Conservation (phyloP, 2,888 invertebrate genomes). For the Dasysyrphus albostriatus region DNA sequence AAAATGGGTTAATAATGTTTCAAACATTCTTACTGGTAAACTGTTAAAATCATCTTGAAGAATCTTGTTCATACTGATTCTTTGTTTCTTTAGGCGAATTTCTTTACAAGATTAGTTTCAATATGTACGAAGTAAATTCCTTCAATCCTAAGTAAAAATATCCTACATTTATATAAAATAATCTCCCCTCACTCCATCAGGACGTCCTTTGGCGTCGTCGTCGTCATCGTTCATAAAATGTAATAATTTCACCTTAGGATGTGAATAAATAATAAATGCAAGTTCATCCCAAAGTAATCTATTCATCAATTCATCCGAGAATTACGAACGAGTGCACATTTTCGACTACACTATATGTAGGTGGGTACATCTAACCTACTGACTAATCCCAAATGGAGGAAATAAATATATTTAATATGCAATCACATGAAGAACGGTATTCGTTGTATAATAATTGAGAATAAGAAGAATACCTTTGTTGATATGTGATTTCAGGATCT, state of each 20-base stretch:
- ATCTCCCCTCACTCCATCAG: too few relatives aligned
- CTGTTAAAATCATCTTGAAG: too few relatives aligned
- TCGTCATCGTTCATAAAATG: too few relatives aligned
- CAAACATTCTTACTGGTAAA: too few relatives aligned
- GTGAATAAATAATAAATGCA: slow-evolving; percentile 62
- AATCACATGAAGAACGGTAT: slow-evolving; percentile 39
- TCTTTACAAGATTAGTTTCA: too few relatives aligned
- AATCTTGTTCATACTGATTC: too few relatives aligned
- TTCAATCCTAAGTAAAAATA: too few relatives aligned
- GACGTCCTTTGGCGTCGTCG: too few relatives aligned
- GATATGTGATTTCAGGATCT: background rate
- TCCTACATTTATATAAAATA: too few relatives aligned
- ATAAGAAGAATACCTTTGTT: slow-evolving; percentile 56
- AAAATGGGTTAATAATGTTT: too few relatives aligned
- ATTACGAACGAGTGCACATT: slow-evolving; percentile 46
- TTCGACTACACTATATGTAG: slow-evolving; percentile 28
- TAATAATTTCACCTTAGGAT: slow-evolving; percentile 3
- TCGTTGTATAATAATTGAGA: slow-evolving; percentile 25
- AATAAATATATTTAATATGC: slow-evolving; percentile 41
- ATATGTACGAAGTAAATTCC: too few relatives aligned
- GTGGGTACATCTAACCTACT: background rate
- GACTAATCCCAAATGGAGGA: slow-evolving; percentile 54
- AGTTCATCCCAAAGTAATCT: slow-evolving; percentile 48
- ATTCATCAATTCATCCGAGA: slow-evolving; percentile 52
- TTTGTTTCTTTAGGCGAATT: too few relatives aligned